phyloP scores from a whole-genome alignment of 30 jellyfish, hydroid and myxozoan genomes.

The Chrysaora quinquecirrha region DNA sequence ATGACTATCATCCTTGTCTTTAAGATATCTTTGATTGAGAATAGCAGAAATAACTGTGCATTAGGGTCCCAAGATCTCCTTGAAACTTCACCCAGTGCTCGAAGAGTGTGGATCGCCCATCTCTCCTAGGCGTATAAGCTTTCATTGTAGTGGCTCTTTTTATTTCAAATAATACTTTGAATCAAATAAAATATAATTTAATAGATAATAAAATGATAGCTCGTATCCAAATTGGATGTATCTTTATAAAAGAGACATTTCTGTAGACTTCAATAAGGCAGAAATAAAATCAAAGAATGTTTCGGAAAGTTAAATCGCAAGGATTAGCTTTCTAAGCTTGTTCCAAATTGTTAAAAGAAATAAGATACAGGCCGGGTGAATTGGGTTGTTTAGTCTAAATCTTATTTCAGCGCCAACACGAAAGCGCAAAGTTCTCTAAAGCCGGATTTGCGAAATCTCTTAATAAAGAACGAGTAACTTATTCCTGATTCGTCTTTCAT shows the following conservation, averaged over 20 bases:
- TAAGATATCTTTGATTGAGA: no score
- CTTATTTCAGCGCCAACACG: conserved; percentile 71
- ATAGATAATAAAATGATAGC: not conserved
- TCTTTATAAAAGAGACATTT: not conserved
- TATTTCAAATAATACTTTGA: not conserved
- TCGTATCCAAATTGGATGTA: not conserved
- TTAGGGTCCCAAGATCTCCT: no score
- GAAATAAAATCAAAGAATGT: not conserved
- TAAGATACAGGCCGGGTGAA: conserved; percentile 62
- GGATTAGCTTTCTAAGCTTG: conserved; percentile 65
- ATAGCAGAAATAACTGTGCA: no score
- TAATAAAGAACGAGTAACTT: conserved; percentile 35
- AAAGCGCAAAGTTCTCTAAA: conserved; percentile 57
- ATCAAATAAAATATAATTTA: no score
- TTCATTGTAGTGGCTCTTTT: no score
- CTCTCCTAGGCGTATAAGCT: no score
- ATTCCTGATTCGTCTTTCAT: conserved; percentile 10
- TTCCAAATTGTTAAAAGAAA: conserved; percentile 75
- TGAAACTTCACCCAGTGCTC: no score
- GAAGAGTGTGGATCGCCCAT: no score
- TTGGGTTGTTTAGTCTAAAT: conserved; percentile 72
- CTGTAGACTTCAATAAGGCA: not conserved
- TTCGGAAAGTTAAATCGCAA: conserved; percentile 61
- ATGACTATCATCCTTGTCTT: no score
- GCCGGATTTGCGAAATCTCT: conserved; percentile 66